Conservation (phyloP, 2,888 invertebrate species). For the Caenorhabditis wallacei region DNA sequence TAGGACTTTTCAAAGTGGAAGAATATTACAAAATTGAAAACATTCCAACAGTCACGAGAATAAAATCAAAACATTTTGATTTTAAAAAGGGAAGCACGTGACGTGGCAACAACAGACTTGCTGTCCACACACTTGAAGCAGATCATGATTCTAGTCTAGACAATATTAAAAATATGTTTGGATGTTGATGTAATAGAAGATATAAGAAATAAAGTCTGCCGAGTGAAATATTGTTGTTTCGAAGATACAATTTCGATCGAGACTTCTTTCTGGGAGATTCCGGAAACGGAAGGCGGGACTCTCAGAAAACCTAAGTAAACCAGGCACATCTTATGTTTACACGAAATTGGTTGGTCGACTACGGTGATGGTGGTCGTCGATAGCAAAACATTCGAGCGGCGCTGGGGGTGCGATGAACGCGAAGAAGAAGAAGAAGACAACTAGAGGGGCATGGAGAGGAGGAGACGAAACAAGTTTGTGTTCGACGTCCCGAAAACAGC, state of each 20-base stretch:
- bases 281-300: constrained; percentile 26
- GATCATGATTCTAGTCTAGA: background rate
- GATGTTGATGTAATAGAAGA: background rate
- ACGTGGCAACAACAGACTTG: background rate
- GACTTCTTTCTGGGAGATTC: too few species aligned
- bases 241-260: background rate
- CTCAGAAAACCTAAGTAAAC: constrained; percentile 58
- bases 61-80: constrained; percentile 29
- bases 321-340: constrained; percentile 63
- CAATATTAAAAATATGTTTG: background rate
- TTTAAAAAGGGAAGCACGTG: constrained; percentile 24
- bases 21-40: constrained; percentile 5
- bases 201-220: constrained; percentile 1
- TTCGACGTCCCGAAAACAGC: constrained; percentile 60
- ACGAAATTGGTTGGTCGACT: constrained; percentile 62
- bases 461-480: constrained; percentile 64
- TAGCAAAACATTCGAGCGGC: constrained; percentile 59
- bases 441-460: constrained; percentile 32
- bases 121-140: constrained; percentile 21
- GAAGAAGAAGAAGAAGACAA: constrained; percentile 43
- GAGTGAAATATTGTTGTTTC: too few species aligned
- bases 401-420: constrained; percentile 51
- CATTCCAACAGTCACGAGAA: constrained; percentile 25
- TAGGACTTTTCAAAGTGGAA: constrained; percentile 5
- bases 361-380: constrained; percentile 49